A percentile compares a stretch with the other conserved stretches of the same genome.
phyloP scores from a whole-genome alignment of 2,797 vertebrate species.

The Sebastes glaucus region DNA sequence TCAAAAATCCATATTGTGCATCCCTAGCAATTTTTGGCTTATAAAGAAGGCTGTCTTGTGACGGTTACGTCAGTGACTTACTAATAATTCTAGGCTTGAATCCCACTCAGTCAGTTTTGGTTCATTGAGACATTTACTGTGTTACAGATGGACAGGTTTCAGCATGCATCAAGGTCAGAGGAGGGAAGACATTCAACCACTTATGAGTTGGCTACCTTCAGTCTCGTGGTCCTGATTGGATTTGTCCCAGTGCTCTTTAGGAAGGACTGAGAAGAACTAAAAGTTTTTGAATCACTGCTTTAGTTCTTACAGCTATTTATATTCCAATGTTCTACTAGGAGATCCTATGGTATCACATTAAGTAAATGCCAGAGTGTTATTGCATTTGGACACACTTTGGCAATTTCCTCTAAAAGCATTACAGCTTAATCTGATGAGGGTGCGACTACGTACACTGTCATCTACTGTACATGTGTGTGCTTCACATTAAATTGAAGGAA shows the following conservation, averaged over 20 bases:
- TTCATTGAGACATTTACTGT: neutral
- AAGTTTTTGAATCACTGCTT: neutral
- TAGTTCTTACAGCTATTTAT: neutral
- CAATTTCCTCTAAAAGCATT: constrained; percentile 29
- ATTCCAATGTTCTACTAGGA: neutral
- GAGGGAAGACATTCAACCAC: neutral
- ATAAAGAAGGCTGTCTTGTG: neutral
- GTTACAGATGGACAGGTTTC: neutral
- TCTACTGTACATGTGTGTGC: neutral
- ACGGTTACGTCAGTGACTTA: neutral
- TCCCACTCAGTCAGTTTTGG: neutral
- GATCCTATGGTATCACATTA: constrained; percentile 1
- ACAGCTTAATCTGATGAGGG: constrained; percentile 34
- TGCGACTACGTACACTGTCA: neutral
- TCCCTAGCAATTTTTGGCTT: too few relatives aligned
- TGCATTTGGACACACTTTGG: constrained; percentile 21
- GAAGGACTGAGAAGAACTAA: neutral
- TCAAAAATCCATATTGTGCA: too few relatives aligned
- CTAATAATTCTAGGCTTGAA: too few relatives aligned
- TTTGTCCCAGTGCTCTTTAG: neutral
- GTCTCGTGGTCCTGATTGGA: neutral
- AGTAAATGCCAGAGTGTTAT: constrained; percentile 13
- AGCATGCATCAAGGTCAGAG: neutral
- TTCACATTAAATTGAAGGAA: neutral
- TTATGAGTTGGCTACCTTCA: neutral